Evolutionary conservation across 2,888 invertebrate species (phyloP).

Genomic region (Cylloceria caligata): DNA sequence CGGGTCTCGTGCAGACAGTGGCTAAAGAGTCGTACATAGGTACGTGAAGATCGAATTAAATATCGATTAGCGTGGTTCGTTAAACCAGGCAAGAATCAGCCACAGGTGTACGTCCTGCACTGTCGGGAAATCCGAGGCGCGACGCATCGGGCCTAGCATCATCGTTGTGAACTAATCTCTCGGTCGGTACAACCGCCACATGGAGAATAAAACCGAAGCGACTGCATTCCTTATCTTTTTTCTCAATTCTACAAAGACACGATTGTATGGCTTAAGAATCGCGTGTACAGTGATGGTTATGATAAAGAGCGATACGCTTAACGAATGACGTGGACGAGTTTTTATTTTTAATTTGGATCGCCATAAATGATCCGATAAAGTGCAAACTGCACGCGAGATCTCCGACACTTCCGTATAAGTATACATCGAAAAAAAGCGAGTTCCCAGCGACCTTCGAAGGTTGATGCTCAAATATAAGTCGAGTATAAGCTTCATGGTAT

Average conservation of each 20-base stretch:
- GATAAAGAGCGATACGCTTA: conserved; percentile 8
- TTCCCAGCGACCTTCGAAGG: conserved; percentile 1
- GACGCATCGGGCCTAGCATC: conserved; percentile 26
- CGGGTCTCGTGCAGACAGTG: background rate
- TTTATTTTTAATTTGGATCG: conserved; percentile 7
- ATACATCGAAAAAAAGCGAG: background rate
- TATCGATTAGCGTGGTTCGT: conserved; percentile 65
- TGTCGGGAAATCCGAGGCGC: conserved; percentile 55
- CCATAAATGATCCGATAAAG: conserved; percentile 10
- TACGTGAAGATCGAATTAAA: conserved; percentile 63
- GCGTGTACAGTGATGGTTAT: conserved; percentile 6
- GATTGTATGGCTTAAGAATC: background rate
- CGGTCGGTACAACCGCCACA: conserved; percentile 1
- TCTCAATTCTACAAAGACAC: background rate
- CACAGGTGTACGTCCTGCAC: conserved; percentile 8
- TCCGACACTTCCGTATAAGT: background rate
- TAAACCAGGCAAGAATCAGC: conserved; percentile 37
- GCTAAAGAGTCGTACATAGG: background rate
- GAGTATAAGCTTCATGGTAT: background rate
- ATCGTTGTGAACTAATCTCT: conserved; percentile 38
- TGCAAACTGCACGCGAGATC: background rate
- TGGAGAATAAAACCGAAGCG: conserved; percentile 25
- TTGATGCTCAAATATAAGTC: background rate
- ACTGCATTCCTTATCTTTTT: background rate
- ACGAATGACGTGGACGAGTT: background rate